phyloP scores from a whole-genome alignment of 2,888 invertebrate genomes.

The Drosophila longiperda region DNA sequence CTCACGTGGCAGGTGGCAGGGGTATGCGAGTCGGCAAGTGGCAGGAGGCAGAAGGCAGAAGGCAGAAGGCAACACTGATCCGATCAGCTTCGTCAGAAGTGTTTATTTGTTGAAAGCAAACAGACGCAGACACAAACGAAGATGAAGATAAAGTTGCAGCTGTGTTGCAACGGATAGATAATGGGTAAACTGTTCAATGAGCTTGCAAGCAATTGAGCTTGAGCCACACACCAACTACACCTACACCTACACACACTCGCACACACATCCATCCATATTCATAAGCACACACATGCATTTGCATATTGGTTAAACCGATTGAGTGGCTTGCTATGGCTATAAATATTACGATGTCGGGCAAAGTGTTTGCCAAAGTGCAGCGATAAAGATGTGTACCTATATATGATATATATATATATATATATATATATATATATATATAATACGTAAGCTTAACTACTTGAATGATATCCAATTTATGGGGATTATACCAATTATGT shows the following conservation, averaged over 20 bases:
- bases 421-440: neutral
- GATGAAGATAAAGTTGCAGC: conserved; percentile 44
- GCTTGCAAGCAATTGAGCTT: conserved; percentile 65
- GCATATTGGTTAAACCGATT: conserved; percentile 66
- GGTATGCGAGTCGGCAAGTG: neutral
- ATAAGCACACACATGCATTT: conserved; percentile 48
- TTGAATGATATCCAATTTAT: conserved; percentile 2
- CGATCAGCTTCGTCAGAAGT: conserved; percentile 70
- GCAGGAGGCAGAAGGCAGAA: neutral
- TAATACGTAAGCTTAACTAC: neutral
- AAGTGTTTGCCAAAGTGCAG: conserved; percentile 37
- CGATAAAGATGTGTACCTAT: conserved; percentile 21
- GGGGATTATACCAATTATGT: conserved; percentile 5
- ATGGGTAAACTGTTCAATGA: conserved; percentile 73
- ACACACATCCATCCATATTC: neutral
- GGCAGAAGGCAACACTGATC: conserved; percentile 51
- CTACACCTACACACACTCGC: neutral
- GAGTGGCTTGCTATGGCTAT: conserved; percentile 33
- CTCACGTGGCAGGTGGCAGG: neutral
- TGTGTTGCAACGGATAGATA: conserved; percentile 38
- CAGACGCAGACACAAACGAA: conserved; percentile 28
- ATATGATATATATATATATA: conserved; percentile 9
- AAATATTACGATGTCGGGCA: conserved; percentile 42
- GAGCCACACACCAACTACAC: conserved; percentile 7
- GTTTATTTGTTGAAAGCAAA: conserved; percentile 71